Evolutionary conservation across 2,888 invertebrate genomes (phyloP).

Genomic region (Caenorhabditis becei): DNA sequence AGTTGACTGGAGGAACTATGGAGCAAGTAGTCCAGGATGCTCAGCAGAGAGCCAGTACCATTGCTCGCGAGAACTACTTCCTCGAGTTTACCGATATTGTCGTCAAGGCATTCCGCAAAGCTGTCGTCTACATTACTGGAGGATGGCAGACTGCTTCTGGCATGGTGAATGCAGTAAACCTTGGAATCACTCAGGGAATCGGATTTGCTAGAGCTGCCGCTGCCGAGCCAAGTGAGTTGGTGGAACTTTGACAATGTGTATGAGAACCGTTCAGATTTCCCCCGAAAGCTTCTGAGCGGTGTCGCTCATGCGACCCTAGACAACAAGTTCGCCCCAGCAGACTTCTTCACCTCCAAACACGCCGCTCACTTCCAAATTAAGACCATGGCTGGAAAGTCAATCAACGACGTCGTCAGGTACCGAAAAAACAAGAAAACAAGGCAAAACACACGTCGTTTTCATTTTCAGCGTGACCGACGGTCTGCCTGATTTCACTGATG

Average conservation of each 20-base stretch:
- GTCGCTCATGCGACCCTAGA: conserved; percentile 33
- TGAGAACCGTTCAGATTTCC: too few species aligned
- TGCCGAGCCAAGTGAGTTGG: conserved; percentile 70
- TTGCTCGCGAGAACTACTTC: conserved; percentile 56
- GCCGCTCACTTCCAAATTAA: conserved; percentile 58
- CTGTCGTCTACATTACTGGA: conserved; percentile 71
- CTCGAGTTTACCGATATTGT: conserved; percentile 51
- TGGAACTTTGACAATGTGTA: neutral
- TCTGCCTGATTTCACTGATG: conserved; percentile 52
- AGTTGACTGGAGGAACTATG: conserved; percentile 57
- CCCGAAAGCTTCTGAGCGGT: conserved; percentile 41
- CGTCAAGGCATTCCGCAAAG: conserved; percentile 21
- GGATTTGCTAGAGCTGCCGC: conserved; percentile 70
- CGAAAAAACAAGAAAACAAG: neutral
- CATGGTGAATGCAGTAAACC: conserved; percentile 70
- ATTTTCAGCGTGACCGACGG: conserved; percentile 36
- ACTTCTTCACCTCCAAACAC: conserved; percentile 50
- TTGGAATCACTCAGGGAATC: conserved; percentile 69
- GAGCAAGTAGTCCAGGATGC: conserved; percentile 46
- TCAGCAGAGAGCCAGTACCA: conserved; percentile 45
- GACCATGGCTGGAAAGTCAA: conserved; percentile 37
- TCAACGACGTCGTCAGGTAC: conserved; percentile 43
- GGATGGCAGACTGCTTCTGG: conserved; percentile 71
- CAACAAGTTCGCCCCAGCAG: conserved; percentile 54
- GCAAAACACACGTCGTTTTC: too few species aligned